Evolutionary conservation across 2,888 invertebrate species (phyloP), one percentile per base, ranked within the genome.

Genomic region (Ophion ventricosus): DNA sequence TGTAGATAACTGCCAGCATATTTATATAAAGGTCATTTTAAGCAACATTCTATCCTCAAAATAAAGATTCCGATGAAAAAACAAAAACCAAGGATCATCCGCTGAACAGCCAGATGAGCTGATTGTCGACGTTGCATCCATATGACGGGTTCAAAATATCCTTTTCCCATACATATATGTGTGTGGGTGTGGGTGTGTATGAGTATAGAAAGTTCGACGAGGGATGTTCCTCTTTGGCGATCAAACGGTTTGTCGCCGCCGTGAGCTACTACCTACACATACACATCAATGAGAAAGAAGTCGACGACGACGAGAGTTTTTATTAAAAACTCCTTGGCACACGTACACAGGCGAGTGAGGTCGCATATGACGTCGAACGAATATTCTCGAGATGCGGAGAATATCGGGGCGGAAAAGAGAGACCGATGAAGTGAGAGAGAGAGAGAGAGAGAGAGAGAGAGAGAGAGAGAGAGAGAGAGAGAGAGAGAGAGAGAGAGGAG

Each of bases 201-300:
- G 26, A 54, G 61, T 78, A 54, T 20, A 35, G 56, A 23, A 77
- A 77, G 43, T 72, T 72, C 40, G 64, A 64, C 72, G 79, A 79
- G 75, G 73, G 80, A 57, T 49, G 82, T 80, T 73, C 80, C 76
- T 80, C 73, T 79, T 66, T 67, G 69, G 76, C 80, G 85, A 85
- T 85, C 85, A 85, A 85, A 85, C 85, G 82, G 73, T 80, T 76
- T 63, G 73, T 80, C 80, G 83, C 79, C 75, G 85, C 82, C 76
- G 69, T 73, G 63, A 79, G 66, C 80, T 64, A 63, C 49, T 49
- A 49, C 49, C 49, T 49, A 49, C 49, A 61, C 76, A 59, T 80
- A 80, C 76, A 76, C 69, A 64, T 8, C 66, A 56, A 57, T 64
- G 67, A 23, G 23, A 11, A 40, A 14, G 49, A 49, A 14, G 49